Base-by-base conservation (phyloP, 2,888 invertebrate genomes). In the Yponomeuta cagnagella region DNA sequence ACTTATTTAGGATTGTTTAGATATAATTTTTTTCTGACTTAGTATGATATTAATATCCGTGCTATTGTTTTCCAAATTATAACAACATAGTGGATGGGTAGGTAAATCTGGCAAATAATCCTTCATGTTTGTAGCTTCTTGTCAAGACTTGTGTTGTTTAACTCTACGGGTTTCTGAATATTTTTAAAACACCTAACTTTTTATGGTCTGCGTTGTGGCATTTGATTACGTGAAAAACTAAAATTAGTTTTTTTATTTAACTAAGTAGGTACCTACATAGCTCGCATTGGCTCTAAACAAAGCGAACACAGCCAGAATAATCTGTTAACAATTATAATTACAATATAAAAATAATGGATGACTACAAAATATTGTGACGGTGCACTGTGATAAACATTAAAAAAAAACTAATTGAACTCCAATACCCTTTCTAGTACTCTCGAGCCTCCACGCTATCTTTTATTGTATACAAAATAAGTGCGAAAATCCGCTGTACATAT, bases 21-120 rank as follows among this genome's bases (percentile, higher is more conserved):
- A n/a, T n/a, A 76, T 76, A 74, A 74, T 74, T 73, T 72, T 73
- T 72, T 73, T 77, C 75, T 74, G 76, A 77, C 65, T 65, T 65
- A 2, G 9, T 65, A 65, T 30, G 12, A 65, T 31, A 5, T 9
- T 65, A 31, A 65, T 31, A 1, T 33, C 43, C 6, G 43, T 43
- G 6, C 43, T 43, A 43, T 33, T 43, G 43, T 43, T 43, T 43
- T 43, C 8, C 43, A 43, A 43, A 43, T 43, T 43, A 43, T 43
- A 43, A 43, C 43, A 43, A 43, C 43, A 8, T 43, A 43, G 6
- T 43, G 6, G 5, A 43, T 43, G 6, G 43, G 43, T 8, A 43
- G 43, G 43, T 43, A 6, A 43, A 5, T 43, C 43, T 43, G 6
- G 8, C 43, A 43, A 37, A 43, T 8, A 43, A 43, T 43, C 6